These are phyloP conservation scores for Polylopha cassiicola DNA, from an alignment of 2,888 invertebrate species.

Conservation along the genomic window DNA sequence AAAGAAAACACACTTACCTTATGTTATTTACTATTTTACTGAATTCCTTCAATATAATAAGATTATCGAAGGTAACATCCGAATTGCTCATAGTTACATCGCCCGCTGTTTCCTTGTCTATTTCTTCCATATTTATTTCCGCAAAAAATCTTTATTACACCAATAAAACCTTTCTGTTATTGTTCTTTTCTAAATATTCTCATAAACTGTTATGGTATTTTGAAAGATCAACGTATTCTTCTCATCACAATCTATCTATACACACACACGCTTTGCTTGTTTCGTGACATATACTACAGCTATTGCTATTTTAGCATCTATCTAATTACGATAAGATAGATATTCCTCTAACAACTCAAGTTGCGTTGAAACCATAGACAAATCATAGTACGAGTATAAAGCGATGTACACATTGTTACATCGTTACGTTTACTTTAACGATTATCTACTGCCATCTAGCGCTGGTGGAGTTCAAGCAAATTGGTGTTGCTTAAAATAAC, in stretches of 20 bases:
- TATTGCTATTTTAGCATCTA: too few species aligned
- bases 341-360: too few species aligned
- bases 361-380: too few species aligned
- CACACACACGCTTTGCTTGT: neutral
- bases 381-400: too few species aligned
- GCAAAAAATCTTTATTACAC: neutral
- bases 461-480: too few species aligned
- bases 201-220: neutral
- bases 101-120: slow-evolving; percentile 7
- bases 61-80: slow-evolving; percentile 56
- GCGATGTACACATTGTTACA: too few species aligned
- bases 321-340: too few species aligned
- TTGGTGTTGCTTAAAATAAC: too few species aligned
- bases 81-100: slow-evolving; percentile 26
- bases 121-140: slow-evolving; percentile 9
- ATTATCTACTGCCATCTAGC: too few species aligned
- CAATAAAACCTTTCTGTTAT: neutral
- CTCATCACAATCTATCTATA: neutral
- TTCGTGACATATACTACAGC: too few species aligned
- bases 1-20: slow-evolving; percentile 37
- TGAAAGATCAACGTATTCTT: slow-evolving; percentile 18
- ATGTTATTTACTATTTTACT: slow-evolving; percentile 62
- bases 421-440: too few species aligned
- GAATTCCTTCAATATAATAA: slow-evolving; percentile 62
- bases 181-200: slow-evolving; percentile 11